Percentiles rank a stretch among this genome's conserved stretches.
These are phyloP conservation scores for Acronicta leporina DNA, from an alignment of 2,888 invertebrate genomes.

Conservation along the genomic window DNA sequence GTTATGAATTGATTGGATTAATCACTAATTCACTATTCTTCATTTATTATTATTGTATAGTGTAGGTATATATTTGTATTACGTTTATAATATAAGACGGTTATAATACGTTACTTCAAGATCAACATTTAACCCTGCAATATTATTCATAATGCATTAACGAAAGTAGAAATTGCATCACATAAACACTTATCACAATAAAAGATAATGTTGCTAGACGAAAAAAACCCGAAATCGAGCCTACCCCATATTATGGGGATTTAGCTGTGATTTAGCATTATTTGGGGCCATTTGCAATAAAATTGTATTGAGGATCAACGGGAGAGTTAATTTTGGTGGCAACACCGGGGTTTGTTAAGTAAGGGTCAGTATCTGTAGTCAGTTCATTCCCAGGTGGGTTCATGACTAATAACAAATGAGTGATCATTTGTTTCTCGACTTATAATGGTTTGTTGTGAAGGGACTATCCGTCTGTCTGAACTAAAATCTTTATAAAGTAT, in stretches of 20 bases:
- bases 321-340: constrained; percentile 76
- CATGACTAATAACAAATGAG: constrained; percentile 52
- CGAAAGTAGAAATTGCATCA: constrained; percentile 51
- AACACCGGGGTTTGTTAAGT: constrained; percentile 59
- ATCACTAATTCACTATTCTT: constrained; percentile 38
- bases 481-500: neutral
- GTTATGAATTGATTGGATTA: constrained; percentile 12
- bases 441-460: constrained; percentile 33
- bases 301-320: constrained; percentile 78
- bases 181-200: constrained; percentile 81
- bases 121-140: neutral
- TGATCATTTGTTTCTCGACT: constrained; percentile 54
- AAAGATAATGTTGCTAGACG: constrained; percentile 73
- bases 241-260: constrained; percentile 74
- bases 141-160: constrained; percentile 40
- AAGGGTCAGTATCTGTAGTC: constrained; percentile 56
- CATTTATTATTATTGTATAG: constrained; percentile 7
- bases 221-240: constrained; percentile 68
- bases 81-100: too few species aligned
- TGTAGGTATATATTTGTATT: neutral
- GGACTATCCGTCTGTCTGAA: constrained; percentile 25
- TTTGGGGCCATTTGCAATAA: constrained; percentile 81
- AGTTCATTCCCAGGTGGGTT: constrained; percentile 72
- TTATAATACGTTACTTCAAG: too few species aligned
- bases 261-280: constrained; percentile 83